Evolutionary conservation across 2,797 vertebrate genomes (phyloP).

Genomic region (Scleropages formosus): DNA sequence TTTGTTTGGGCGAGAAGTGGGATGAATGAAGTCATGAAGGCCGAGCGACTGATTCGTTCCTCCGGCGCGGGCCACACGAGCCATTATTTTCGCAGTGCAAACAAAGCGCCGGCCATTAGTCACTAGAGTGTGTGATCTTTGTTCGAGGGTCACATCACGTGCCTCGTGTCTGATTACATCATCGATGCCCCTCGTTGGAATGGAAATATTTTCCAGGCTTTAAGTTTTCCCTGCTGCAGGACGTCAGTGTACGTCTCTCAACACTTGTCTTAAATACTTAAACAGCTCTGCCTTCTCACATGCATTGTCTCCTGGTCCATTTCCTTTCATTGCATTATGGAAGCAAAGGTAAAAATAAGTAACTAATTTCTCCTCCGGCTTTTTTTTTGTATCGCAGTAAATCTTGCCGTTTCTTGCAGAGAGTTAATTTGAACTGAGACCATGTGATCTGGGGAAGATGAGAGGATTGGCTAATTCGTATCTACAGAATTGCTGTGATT

Average conservation of each 20-base stretch:
- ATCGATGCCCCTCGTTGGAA: conserved; percentile 24
- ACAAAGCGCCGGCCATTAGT: conserved; percentile 31
- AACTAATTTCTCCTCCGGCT: background rate
- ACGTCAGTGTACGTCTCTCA: background rate
- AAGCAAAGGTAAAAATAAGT: background rate
- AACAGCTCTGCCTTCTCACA: conserved; percentile 20
- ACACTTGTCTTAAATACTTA: background rate
- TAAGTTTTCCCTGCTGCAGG: conserved; percentile 8
- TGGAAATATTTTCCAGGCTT: background rate
- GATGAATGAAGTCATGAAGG: no score
- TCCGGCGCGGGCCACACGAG: no score
- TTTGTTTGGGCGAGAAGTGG: no score
- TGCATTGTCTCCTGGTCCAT: background rate
- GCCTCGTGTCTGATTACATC: conserved; percentile 25
- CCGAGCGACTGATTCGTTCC: no score
- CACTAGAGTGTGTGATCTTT: conserved; percentile 30
- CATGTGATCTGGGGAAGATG: background rate
- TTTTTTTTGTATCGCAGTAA: background rate
- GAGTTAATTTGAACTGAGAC: background rate
- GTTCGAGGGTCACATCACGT: conserved; percentile 23
- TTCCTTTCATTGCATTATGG: background rate
- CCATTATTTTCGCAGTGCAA: conserved; percentile 19
- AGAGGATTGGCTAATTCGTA: background rate
- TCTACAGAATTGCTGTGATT: background rate
- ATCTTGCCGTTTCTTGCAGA: no score